Conservation (phyloP, 37 sponge, comb jelly and placozoan genomes). For the Petrosia ficiformis region DNA sequence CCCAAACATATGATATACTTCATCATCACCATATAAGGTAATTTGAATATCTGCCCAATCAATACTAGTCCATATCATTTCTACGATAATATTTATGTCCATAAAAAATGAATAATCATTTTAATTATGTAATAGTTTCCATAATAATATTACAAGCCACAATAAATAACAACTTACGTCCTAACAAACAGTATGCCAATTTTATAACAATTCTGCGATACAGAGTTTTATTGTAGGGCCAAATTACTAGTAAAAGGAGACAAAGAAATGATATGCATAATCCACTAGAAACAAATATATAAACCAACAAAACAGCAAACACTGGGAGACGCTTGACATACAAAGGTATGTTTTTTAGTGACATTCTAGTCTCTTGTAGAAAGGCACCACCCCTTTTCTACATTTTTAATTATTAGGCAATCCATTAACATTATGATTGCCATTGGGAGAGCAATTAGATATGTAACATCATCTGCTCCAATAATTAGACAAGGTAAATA, state of each 20-base stretch:
- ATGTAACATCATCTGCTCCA: too few species aligned
- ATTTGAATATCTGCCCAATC: constrained; percentile 58
- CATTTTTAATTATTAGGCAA: too few species aligned
- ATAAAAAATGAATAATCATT: too few species aligned
- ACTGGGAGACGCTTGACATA: constrained; percentile 21
- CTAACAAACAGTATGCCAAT: constrained; percentile 28
- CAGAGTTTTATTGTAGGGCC: constrained; percentile 32
- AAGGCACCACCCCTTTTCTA: too few species aligned
- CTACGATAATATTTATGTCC: not conserved
- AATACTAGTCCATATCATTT: constrained; percentile 42
- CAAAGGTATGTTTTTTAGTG: not conserved
- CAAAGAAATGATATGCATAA: constrained; percentile 7
- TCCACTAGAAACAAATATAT: constrained; percentile 40
- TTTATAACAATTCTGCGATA: constrained; percentile 30
- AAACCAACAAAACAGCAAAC: constrained; percentile 28
- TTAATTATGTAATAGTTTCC: too few species aligned
- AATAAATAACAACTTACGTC: too few species aligned
- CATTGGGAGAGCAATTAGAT: too few species aligned
- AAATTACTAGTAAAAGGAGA: constrained; percentile 19
- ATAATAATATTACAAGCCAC: too few species aligned
- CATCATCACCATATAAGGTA: constrained; percentile 30
- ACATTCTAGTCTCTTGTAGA: not conserved
- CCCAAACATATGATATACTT: constrained; percentile 23
- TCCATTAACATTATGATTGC: too few species aligned
- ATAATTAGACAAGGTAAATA: too few species aligned